Evolutionary conservation across 1,140 invertebrate species (phyloP).

Genomic region (Zeugodacus cucurbitae): DNA sequence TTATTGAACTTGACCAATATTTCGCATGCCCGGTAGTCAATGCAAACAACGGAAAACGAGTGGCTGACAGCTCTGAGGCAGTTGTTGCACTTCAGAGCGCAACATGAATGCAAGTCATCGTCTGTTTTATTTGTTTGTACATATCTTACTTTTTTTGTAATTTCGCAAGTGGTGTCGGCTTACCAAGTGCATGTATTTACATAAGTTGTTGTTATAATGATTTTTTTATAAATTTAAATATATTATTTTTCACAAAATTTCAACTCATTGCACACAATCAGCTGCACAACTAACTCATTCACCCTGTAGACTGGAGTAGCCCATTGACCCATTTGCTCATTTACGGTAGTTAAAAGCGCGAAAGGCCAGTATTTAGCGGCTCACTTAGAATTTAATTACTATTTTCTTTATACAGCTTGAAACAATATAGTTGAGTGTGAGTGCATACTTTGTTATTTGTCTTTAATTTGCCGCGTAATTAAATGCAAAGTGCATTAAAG

Average conservation of each 20-base stretch:
- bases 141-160: background rate
- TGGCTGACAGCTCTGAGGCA: background rate
- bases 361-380: background rate
- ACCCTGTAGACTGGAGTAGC: background rate
- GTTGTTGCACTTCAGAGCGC: background rate
- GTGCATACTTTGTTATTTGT: background rate
- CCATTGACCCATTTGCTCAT: background rate
- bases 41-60: background rate
- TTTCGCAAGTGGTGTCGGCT: background rate
- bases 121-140: background rate
- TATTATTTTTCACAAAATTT: background rate
- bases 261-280: background rate
- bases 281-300: background rate
- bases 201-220: background rate
- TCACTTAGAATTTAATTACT: background rate
- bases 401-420: background rate
- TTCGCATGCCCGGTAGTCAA: slow-evolving; percentile 25
- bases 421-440: background rate
- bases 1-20: slow-evolving; percentile 30
- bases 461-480: background rate
- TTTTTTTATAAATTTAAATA: background rate
- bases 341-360: background rate
- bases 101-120: background rate
- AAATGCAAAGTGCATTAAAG: background rate
- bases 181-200: background rate